A percentile compares a stretch with the other conserved stretches of the same genome.
These are phyloP conservation scores for Xiphophorus hellerii DNA, from an alignment of 2,113 vertebrate genomes.

Conservation along the genomic window DNA sequence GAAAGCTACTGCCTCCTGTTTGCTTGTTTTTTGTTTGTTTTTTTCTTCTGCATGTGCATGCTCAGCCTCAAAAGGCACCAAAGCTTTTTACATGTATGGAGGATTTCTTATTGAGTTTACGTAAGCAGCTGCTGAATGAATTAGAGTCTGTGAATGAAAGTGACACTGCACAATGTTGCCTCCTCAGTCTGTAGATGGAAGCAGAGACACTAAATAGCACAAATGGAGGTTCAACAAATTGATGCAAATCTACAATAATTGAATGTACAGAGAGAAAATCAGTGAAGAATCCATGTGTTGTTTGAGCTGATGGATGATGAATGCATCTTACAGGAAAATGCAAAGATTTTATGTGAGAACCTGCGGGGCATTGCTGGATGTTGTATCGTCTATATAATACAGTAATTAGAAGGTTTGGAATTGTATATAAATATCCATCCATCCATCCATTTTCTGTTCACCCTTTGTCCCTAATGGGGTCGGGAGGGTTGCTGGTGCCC, in stretches of 20 bases:
- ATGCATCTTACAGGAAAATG: neutral
- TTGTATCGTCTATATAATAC: neutral
- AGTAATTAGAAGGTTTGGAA: neutral
- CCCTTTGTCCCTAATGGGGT: too few species aligned
- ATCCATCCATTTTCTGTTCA: too few species aligned
- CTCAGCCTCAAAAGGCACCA: slow-evolving; percentile 15
- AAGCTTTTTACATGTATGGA: slow-evolving; percentile 48
- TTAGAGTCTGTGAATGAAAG: slow-evolving; percentile 36
- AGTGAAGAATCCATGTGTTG: neutral
- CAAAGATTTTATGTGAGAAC: neutral
- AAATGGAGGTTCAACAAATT: neutral
- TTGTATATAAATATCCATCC: too few species aligned
- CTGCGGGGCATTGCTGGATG: neutral
- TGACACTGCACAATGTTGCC: neutral
- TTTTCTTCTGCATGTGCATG: neutral
- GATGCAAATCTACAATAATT: neutral
- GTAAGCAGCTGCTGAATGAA: slow-evolving; percentile 54
- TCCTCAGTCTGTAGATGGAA: slow-evolving; percentile 32
- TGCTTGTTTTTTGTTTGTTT: neutral
- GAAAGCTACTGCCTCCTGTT: neutral
- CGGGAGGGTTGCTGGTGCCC: too few species aligned
- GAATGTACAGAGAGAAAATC: neutral
- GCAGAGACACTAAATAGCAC: neutral
- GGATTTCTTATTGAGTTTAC: slow-evolving; percentile 52
- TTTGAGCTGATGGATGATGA: neutral